These are phyloP conservation scores for Peromyscus leucopus DNA, from an alignment of 2,113 vertebrate species.

Conservation along the genomic window DNA sequence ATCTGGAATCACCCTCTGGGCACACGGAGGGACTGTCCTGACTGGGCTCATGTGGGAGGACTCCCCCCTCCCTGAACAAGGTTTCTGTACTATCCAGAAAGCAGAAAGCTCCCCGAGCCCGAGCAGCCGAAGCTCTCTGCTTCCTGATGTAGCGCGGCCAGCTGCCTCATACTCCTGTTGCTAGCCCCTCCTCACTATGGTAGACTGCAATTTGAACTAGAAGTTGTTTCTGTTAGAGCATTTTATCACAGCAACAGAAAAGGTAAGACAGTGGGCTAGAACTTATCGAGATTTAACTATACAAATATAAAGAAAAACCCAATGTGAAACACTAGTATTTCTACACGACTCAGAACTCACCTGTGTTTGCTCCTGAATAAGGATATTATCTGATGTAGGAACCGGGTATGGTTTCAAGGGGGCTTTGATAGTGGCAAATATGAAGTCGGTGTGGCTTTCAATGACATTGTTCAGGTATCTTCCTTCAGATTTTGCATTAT, in stretches of 20 bases:
- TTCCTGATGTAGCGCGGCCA: too few species aligned
- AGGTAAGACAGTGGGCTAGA: neutral
- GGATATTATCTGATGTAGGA: constrained; percentile 88
- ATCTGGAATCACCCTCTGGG: neutral
- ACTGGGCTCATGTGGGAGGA: neutral
- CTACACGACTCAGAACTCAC: constrained; percentile 83
- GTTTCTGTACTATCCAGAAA: neutral
- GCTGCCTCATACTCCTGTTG: neutral
- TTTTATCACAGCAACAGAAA: neutral
- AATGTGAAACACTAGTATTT: neutral
- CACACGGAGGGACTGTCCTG: neutral
- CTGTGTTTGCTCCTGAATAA: constrained; percentile 95
- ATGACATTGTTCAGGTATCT: constrained; percentile 94
- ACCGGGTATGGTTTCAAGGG: constrained; percentile 93
- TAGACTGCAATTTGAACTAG: neutral
- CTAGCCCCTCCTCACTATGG: neutral
- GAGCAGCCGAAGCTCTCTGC: fast-evolving
- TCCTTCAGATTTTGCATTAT: constrained; percentile 90
- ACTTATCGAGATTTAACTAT: neutral
- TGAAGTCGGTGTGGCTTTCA: constrained; percentile 93
- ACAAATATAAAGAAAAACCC: neutral
- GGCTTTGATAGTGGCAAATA: constrained; percentile 96
- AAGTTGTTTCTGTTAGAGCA: neutral
- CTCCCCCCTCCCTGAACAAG: neutral
- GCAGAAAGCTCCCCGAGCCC: neutral